Evolutionary conservation across 2,888 invertebrate genomes (phyloP).

Genomic region (Habrosyne pyritoides): DNA sequence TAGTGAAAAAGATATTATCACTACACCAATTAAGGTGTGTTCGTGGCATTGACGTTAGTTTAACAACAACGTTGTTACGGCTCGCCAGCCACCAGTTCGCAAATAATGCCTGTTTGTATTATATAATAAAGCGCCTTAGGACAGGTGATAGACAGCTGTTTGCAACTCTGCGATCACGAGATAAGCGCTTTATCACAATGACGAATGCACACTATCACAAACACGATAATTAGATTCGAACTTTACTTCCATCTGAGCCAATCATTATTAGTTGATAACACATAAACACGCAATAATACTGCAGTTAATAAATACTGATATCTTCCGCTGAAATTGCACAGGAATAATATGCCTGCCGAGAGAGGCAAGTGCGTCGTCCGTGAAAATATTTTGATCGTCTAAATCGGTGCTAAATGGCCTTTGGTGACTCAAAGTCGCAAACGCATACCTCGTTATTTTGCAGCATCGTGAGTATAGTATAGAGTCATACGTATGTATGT

Average conservation of each 20-base stretch:
- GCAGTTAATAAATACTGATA: slow-evolving; percentile 14
- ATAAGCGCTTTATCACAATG: slow-evolving; percentile 50
- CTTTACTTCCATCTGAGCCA: slow-evolving; percentile 32
- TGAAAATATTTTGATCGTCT: slow-evolving; percentile 78
- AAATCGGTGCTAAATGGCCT: slow-evolving; percentile 72
- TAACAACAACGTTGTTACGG: slow-evolving; percentile 33
- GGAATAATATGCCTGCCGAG: slow-evolving; percentile 41
- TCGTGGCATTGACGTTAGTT: slow-evolving; percentile 35
- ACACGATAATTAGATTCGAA: slow-evolving; percentile 45
- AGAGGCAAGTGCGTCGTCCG: slow-evolving; percentile 68
- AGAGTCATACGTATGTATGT: slow-evolving; percentile 20
- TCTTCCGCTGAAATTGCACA: slow-evolving; percentile 21
- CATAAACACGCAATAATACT: slow-evolving; percentile 19
- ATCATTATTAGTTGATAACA: slow-evolving; percentile 34
- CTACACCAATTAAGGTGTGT: slow-evolving; percentile 16
- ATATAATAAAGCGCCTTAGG: slow-evolving; percentile 21
- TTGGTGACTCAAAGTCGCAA: slow-evolving; percentile 69
- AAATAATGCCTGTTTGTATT: slow-evolving; percentile 34
- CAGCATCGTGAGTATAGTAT: slow-evolving; percentile 23
- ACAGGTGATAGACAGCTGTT: slow-evolving; percentile 51
- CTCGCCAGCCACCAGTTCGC: slow-evolving; percentile 12
- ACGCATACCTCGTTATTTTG: slow-evolving; percentile 49
- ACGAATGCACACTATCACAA: slow-evolving; percentile 42
- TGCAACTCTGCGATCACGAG: slow-evolving; percentile 40
- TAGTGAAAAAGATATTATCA: background rate